A percentile compares a stretch with the other conserved stretches of the same genome.
Conservation (phyloP, 2,888 invertebrate species). For the Cheilosia vulpina region DNA sequence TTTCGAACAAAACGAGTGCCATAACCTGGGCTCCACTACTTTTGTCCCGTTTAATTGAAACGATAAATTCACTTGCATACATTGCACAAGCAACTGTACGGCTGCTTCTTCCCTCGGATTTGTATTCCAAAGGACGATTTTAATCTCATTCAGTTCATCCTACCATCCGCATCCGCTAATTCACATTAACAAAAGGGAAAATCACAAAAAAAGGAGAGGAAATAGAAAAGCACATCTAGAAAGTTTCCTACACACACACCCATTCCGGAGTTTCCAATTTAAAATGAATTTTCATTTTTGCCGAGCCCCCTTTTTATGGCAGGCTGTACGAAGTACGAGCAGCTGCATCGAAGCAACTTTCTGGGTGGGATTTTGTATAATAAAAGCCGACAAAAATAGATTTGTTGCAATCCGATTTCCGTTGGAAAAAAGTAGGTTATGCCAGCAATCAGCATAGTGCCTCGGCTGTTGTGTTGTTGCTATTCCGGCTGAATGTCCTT, state of each 20-base stretch:
- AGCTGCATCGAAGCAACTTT: not conserved
- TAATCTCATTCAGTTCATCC: conserved; percentile 58
- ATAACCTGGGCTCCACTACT: conserved; percentile 16
- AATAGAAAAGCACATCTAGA: conserved; percentile 40
- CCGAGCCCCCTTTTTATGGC: conserved; percentile 5
- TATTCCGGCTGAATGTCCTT: conserved; percentile 42
- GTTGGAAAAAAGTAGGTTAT: conserved; percentile 60
- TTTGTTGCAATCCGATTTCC: conserved; percentile 73
- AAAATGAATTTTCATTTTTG: conserved; percentile 51
- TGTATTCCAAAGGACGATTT: conserved; percentile 34
- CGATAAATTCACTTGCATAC: conserved; percentile 52
- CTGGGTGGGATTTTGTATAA: conserved; percentile 31
- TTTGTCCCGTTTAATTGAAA: conserved; percentile 51
- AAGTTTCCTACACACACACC: not conserved
- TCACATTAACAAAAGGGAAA: conserved; percentile 57
- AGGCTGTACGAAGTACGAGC: not conserved
- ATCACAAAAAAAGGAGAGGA: not conserved
- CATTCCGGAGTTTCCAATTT: conserved; percentile 28
- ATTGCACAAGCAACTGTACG: conserved; percentile 42
- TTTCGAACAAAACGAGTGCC: conserved; percentile 5
- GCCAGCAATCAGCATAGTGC: conserved; percentile 66
- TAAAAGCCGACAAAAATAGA: conserved; percentile 66
- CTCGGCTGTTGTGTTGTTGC: conserved; percentile 30
- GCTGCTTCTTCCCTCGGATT: conserved; percentile 1
- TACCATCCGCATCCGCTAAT: conserved; percentile 53